These are phyloP conservation scores for Pollenia griseotomentosa DNA, from an alignment of 2,888 invertebrate species.

Conservation along the genomic window DNA sequence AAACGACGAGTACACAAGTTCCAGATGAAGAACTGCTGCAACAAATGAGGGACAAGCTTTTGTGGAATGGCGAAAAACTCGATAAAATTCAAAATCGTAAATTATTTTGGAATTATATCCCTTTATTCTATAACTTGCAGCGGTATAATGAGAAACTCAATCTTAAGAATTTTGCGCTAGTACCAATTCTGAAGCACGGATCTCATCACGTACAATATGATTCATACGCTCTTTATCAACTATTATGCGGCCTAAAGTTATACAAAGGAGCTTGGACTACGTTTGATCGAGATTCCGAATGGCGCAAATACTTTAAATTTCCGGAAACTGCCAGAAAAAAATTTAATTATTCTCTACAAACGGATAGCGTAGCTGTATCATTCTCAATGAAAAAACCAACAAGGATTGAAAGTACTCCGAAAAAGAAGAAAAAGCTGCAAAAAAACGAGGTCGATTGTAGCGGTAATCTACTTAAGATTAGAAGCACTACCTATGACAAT, in stretches of 20 bases:
- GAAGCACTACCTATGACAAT: too few relatives aligned
- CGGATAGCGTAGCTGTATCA: too few relatives aligned
- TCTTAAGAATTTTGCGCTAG: neutral
- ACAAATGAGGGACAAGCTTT: too few relatives aligned
- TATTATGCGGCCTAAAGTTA: neutral
- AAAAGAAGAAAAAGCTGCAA: too few relatives aligned
- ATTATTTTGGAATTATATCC: neutral
- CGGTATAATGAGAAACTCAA: neutral
- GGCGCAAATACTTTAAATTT: neutral
- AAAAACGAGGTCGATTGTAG: too few relatives aligned
- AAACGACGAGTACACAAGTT: too few relatives aligned
- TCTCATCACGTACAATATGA: neutral
- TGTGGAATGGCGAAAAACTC: neutral
- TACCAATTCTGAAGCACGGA: neutral
- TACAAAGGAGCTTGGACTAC: neutral
- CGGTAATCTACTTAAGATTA: too few relatives aligned
- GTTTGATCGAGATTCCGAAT: neutral
- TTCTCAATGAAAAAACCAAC: too few relatives aligned
- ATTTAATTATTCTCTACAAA: too few relatives aligned
- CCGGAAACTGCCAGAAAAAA: neutral
- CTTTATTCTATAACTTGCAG: neutral
- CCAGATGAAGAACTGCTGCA: too few relatives aligned
- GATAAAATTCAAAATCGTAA: conserved; percentile 15
- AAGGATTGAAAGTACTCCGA: too few relatives aligned
- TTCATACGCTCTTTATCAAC: neutral